Evolutionary conservation across 1,140 invertebrate species (phyloP), one percentile per base, ranked within the genome.

Genomic region (Solenopsis fugax): DNA sequence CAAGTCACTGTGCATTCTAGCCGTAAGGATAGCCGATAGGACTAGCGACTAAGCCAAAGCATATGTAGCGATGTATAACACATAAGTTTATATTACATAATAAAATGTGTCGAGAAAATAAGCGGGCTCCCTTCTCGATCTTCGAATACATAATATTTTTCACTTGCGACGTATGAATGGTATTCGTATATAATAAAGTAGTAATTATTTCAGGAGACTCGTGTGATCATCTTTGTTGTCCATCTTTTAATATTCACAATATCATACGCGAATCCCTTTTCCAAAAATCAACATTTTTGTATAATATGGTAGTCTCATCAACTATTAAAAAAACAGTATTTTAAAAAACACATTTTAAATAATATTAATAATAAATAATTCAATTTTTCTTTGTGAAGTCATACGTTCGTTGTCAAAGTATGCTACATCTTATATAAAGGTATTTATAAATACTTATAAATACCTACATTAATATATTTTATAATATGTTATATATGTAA

Each of bases 31-130:
- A 94, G 93, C 67, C 76, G 56, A 92, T 94, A 94, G 93, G 89
- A 91, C 56, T 94, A 94, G 93, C 75, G 75, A 69, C 87, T 94
- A 94, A 94, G 93, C 91, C 76, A 88, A 93, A 92, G 92, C 89
- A 78, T 78, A 93, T 94, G 94, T 94, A 94, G 92, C 91, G 90
- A 92, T 94, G 93, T 94, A 94, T 94, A 94, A 93, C 92, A 94
- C 88, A 94, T 94, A 95, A 94, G 93, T 95, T 95, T 95, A 95
- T 94, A 95, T 95, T 94, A 94, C 93, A 94, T 94, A 95, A 94
- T 94, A 95, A 94, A 95, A 95, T 93, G 91, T 94, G 92, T 93
- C 90, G 88, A 93, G 92, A 94, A 94, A 92, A 89, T 76, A 76
- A 85, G 81, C 81, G 81, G 81, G 72, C 56, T 85, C 69, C 81